These are phyloP conservation scores for Cryptocephalus primarius DNA, from an alignment of 2,888 invertebrate species.

Conservation along the genomic window DNA sequence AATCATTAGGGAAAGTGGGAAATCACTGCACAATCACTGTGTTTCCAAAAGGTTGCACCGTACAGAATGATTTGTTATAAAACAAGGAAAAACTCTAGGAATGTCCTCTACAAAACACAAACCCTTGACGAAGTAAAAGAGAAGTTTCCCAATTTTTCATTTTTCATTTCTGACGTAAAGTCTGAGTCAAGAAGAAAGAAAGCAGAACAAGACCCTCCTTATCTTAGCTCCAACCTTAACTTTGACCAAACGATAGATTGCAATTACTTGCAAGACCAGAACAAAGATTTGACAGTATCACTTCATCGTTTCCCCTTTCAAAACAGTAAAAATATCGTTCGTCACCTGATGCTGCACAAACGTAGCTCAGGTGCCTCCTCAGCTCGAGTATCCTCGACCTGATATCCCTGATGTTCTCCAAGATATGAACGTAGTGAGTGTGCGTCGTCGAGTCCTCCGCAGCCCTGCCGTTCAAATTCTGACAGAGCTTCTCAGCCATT, in stretches of 20 bases:
- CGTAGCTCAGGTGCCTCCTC: constrained; percentile 32
- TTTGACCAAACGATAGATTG: background rate
- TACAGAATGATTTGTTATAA: too few species aligned
- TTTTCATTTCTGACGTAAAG: too few species aligned
- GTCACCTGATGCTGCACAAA: constrained; percentile 35
- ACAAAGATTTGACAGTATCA: background rate
- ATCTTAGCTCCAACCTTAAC: background rate
- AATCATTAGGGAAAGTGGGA: background rate
- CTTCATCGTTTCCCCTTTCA: too few species aligned
- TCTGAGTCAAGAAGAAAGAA: too few species aligned
- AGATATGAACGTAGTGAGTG: constrained; percentile 5
- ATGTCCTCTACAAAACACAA: too few species aligned
- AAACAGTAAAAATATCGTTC: too few species aligned
- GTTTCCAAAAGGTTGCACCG: too few species aligned
- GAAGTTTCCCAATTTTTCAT: too few species aligned
- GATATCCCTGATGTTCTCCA: constrained; percentile 19
- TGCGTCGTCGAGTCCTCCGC: constrained; percentile 6
- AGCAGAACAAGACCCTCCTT: too few species aligned
- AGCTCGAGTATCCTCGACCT: constrained; percentile 35
- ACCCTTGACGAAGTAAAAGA: too few species aligned
- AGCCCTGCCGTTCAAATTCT: constrained; percentile 6
- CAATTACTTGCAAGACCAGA: background rate
- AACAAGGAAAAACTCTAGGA: too few species aligned
- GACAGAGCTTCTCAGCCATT: constrained; percentile 11
- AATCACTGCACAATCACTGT: background rate